phyloP scores from a whole-genome alignment of 2,888 invertebrate genomes.

The Perithous albicinctus region DNA sequence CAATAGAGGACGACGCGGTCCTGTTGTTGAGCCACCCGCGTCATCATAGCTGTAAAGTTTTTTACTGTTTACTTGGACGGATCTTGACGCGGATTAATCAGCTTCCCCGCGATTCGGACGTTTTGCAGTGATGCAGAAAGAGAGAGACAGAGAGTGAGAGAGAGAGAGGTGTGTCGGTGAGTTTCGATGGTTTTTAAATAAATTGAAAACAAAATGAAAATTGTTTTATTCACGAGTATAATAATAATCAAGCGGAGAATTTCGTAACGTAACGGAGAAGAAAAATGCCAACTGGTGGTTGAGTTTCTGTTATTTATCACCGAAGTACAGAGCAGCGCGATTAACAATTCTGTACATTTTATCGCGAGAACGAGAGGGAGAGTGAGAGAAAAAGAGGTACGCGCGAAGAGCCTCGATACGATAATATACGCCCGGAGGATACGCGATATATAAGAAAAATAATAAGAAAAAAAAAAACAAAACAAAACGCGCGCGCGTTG shows the following conservation, averaged over 20 bases:
- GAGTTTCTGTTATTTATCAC: slow-evolving; percentile 27
- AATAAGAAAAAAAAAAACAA: not conserved
- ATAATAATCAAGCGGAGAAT: slow-evolving; percentile 24
- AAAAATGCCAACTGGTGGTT: slow-evolving; percentile 7
- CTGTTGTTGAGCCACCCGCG: slow-evolving; percentile 27
- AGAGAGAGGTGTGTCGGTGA: slow-evolving; percentile 10
- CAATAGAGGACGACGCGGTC: slow-evolving; percentile 44
- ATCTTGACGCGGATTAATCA: slow-evolving; percentile 34
- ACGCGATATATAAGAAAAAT: slow-evolving; percentile 15
- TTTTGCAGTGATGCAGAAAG: slow-evolving; percentile 20
- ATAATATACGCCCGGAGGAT: slow-evolving; percentile 5
- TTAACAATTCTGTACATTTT: slow-evolving; percentile 34
- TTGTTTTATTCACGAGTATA: slow-evolving; percentile 36
- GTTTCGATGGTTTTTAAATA: slow-evolving; percentile 21
- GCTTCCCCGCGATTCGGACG: slow-evolving; percentile 10
- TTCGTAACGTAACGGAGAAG: slow-evolving; percentile 13
- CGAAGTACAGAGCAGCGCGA: slow-evolving; percentile 1
- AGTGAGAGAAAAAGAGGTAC: too few relatives aligned
- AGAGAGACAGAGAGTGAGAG: too few relatives aligned
- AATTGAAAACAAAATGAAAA: not conserved
- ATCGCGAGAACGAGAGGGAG: slow-evolving; percentile 39
- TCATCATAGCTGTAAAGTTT: slow-evolving; percentile 59
- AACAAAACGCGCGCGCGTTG: slow-evolving; percentile 3
- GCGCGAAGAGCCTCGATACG: slow-evolving; percentile 24
- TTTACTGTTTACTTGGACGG: slow-evolving; percentile 58